A percentile compares a stretch with the other conserved stretches of the same genome.
phyloP scores from a whole-genome alignment of 2,797 vertebrate species.

The Mormyrops attenuatus region DNA sequence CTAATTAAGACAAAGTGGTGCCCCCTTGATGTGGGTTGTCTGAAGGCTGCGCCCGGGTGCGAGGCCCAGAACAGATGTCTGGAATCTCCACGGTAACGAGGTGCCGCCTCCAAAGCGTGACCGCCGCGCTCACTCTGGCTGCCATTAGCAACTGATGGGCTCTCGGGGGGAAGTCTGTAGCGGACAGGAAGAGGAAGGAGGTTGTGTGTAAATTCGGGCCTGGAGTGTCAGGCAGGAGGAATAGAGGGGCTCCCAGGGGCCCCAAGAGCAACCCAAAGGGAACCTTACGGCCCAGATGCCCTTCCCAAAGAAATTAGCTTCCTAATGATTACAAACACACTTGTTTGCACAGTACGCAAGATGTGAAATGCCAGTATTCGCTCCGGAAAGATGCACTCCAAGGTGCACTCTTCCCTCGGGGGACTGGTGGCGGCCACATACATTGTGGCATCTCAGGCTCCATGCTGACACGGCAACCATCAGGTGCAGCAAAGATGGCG shows the following conservation, averaged over 20 bases:
- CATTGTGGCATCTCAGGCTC: constrained; percentile 34
- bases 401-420: constrained; percentile 56
- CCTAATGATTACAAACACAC: not conserved
- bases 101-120: not conserved
- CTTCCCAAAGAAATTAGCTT: not conserved
- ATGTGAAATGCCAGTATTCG: not conserved
- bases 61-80: constrained; percentile 13
- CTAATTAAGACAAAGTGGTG: constrained; percentile 20
- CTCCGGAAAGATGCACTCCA: constrained; percentile 19
- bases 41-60: not conserved
- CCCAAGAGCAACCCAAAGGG: not conserved
- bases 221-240: not conserved
- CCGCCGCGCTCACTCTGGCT: not conserved
- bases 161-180: not conserved
- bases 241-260: too few relatives aligned
- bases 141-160: constrained; percentile 19
- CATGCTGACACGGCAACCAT: constrained; percentile 49
- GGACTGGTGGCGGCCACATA: constrained; percentile 51
- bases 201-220: not conserved
- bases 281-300: not conserved
- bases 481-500: constrained; percentile 61
- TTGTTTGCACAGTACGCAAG: not conserved
- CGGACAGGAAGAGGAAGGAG: constrained; percentile 5
- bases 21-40: not conserved
- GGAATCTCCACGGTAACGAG: not conserved